phyloP scores from a whole-genome alignment of 2,888 invertebrate species.

The Mesorhabditis belari region DNA sequence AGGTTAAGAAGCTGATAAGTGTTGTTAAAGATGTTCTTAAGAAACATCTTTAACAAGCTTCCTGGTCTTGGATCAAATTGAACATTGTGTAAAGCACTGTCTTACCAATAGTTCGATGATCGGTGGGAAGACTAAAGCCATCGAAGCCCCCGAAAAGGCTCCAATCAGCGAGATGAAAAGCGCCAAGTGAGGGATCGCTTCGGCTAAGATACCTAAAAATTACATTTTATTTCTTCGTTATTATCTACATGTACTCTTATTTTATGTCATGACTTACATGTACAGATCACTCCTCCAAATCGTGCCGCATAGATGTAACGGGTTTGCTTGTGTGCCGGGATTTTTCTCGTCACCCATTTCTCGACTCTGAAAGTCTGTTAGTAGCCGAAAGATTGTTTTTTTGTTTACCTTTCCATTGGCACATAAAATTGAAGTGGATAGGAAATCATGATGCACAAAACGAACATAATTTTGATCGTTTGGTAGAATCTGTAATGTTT shows the following conservation, averaged over 20 bases:
- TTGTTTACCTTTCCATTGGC: constrained; percentile 70
- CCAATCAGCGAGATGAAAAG: constrained; percentile 81
- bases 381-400: not conserved
- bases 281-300: constrained; percentile 54
- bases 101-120: constrained; percentile 69
- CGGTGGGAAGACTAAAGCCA: constrained; percentile 80
- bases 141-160: constrained; percentile 77
- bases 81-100: not conserved
- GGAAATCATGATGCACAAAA: constrained; percentile 70
- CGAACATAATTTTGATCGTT: constrained; percentile 50
- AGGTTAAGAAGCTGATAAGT: not conserved
- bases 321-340: constrained; percentile 35
- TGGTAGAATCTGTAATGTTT: constrained; percentile 46
- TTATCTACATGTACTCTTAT: not conserved
- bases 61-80: not conserved
- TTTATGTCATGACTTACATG: constrained; percentile 21
- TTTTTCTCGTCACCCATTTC: constrained; percentile 47
- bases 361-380: constrained; percentile 55
- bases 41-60: not conserved
- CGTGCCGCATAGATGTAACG: constrained; percentile 56
- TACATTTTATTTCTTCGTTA: not conserved
- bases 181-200: constrained; percentile 75
- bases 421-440: constrained; percentile 90
- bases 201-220: constrained; percentile 59
- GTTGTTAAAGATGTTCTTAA: not conserved